Conservation (phyloP, 2,797 vertebrate species). For the Mormyrops attenuatus region DNA sequence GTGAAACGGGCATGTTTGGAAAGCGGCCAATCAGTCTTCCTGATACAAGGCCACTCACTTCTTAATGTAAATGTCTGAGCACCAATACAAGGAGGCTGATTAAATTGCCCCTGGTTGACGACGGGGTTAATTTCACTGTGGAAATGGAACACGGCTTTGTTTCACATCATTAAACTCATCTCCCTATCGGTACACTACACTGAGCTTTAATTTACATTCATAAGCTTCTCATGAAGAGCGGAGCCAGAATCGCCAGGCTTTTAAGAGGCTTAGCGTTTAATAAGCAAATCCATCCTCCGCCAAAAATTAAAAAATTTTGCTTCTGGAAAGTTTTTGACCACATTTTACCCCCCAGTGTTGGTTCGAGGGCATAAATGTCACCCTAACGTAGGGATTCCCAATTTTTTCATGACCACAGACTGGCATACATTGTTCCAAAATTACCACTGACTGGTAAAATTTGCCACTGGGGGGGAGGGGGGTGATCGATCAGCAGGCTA, state of each 20-base stretch:
- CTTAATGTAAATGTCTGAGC: neutral
- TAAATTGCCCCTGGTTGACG: conserved; percentile 17
- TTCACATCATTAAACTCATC: conserved; percentile 22
- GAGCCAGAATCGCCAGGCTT: conserved; percentile 1
- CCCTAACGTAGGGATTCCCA: neutral
- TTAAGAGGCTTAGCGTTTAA: conserved; percentile 16
- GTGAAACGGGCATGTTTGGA: conserved; percentile 1
- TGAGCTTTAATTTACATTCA: conserved; percentile 23
- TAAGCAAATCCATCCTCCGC: conserved; percentile 17
- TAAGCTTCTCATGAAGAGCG: conserved; percentile 21
- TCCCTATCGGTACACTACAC: conserved; percentile 9
- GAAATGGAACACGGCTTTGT: conserved; percentile 16
- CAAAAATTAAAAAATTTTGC: neutral
- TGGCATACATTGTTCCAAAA: neutral
- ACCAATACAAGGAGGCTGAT: conserved; percentile 10
- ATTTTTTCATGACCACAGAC: neutral
- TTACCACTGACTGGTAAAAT: neutral
- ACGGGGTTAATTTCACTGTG: conserved; percentile 2
- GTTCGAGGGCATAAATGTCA: neutral
- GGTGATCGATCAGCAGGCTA: neutral
- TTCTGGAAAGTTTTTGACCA: neutral
- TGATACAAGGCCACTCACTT: neutral
- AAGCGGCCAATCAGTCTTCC: conserved; percentile 4
- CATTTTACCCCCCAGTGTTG: neutral
- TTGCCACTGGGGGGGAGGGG: neutral